phyloP scores from a whole-genome alignment of 2,888 invertebrate species.

The Ornithoptera alexandrae region DNA sequence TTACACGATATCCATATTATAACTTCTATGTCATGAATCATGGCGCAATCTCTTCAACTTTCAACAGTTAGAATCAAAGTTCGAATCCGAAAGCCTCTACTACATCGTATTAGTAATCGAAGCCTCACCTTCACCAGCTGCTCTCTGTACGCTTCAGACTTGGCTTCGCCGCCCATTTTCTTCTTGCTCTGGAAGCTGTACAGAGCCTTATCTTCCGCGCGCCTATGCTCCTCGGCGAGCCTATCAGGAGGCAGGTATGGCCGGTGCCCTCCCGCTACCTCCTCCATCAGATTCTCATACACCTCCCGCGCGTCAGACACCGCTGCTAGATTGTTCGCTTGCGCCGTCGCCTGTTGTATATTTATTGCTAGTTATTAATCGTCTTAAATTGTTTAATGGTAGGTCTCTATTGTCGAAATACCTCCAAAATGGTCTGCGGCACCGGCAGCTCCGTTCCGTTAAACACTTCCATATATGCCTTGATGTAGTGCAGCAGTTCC shows the following conservation, averaged over 20 bases:
- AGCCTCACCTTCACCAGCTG: slow-evolving; percentile 84
- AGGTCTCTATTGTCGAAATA: slow-evolving; percentile 51
- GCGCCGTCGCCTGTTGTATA: slow-evolving; percentile 94
- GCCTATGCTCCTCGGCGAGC: slow-evolving; percentile 90
- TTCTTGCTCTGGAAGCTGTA: slow-evolving; percentile 87
- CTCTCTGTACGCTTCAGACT: slow-evolving; percentile 89
- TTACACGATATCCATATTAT: too few relatives aligned
- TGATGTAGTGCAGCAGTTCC: slow-evolving; percentile 97
- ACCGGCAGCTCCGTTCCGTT: slow-evolving; percentile 98
- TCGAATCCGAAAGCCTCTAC: too few relatives aligned
- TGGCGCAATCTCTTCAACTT: too few relatives aligned
- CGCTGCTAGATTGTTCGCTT: slow-evolving; percentile 98
- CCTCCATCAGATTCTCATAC: slow-evolving; percentile 95
- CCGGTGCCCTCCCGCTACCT: slow-evolving; percentile 93
- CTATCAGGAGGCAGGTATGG: slow-evolving; percentile 93
- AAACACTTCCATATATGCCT: slow-evolving; percentile 97
- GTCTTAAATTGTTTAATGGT: not conserved
- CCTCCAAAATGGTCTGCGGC: slow-evolving; percentile 98
- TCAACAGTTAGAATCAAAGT: too few relatives aligned
- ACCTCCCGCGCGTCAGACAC: slow-evolving; percentile 95
- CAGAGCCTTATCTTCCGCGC: slow-evolving; percentile 87
- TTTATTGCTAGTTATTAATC: not conserved
- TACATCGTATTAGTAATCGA: too few relatives aligned
- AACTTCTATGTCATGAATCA: too few relatives aligned
- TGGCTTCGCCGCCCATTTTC: slow-evolving; percentile 99